Conservation (phyloP, 92 coral and sea anemone species). For the Umimayanthus kanabou region DNA sequence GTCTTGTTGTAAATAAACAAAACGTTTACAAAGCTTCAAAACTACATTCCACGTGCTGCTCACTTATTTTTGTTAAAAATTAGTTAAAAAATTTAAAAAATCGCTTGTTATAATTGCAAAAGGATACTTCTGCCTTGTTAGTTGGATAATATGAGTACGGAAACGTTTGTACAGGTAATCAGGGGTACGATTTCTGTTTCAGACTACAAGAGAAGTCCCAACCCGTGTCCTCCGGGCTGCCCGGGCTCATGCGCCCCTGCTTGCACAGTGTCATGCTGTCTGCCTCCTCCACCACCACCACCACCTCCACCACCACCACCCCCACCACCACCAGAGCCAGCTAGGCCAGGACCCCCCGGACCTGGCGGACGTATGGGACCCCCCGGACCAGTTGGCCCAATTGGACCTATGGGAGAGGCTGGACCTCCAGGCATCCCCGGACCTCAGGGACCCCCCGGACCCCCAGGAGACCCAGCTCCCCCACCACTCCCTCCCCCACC, state of each 20-base stretch:
- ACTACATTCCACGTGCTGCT: too few relatives aligned
- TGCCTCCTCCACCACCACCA: constrained; percentile 98
- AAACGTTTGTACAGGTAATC: background rate
- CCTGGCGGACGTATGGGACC: constrained; percentile 99
- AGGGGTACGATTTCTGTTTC: constrained; percentile 20
- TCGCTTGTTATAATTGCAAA: background rate
- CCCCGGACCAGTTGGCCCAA: constrained; percentile 99
- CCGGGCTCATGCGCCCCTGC: constrained; percentile 93
- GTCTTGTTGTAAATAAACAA: too few relatives aligned
- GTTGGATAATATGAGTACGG: background rate
- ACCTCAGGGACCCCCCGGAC: constrained; percentile 97
- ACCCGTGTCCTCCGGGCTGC: constrained; percentile 99
- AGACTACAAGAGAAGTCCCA: constrained; percentile 95
- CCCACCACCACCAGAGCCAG: constrained; percentile 99
- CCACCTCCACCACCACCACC: constrained; percentile 99
- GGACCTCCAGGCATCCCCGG: constrained; percentile 99
- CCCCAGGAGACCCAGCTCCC: constrained; percentile 99
- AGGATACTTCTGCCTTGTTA: background rate
- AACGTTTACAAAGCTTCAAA: too few relatives aligned
- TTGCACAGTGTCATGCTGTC: constrained; percentile 96
- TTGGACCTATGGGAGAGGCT: constrained; percentile 99
- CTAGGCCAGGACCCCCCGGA: constrained; percentile 99
- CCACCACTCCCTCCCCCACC: constrained; percentile 99
- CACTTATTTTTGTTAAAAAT: too few relatives aligned
- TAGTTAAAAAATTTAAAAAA: background rate